Conservation (phyloP, 2,888 invertebrate species). For the Gandaritis pyraliata region DNA sequence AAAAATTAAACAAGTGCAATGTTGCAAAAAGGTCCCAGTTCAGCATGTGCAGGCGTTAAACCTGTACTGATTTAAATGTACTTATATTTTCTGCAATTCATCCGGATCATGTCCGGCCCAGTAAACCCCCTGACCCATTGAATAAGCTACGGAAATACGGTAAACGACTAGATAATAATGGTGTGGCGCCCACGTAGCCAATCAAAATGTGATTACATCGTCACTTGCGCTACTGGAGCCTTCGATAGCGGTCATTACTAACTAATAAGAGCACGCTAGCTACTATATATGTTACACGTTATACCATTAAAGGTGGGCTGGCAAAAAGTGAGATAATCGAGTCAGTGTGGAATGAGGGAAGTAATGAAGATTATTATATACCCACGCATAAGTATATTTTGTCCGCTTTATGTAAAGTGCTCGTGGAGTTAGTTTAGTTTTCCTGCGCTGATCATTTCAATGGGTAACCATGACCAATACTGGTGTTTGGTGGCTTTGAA, state of each 20-base stretch:
- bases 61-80: no score
- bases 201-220: constrained; percentile 39
- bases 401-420: no score
- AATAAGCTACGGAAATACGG: constrained; percentile 32
- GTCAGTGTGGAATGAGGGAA: constrained; percentile 26
- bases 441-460: no score
- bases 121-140: constrained; percentile 24
- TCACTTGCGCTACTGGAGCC: constrained; percentile 19
- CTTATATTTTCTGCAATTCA: constrained; percentile 1
- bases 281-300: constrained; percentile 43
- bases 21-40: no score
- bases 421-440: no score
- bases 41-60: no score
- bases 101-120: constrained; percentile 18
- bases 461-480: no score
- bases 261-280: constrained; percentile 45
- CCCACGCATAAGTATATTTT: neutral
- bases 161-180: constrained; percentile 31
- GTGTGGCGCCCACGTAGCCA: constrained; percentile 29
- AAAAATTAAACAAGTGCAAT: no score
- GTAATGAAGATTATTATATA: constrained; percentile 8
- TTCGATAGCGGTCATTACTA: constrained; percentile 38
- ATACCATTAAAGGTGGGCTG: constrained; percentile 43
- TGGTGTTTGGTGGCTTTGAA: no score
- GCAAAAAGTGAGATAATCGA: constrained; percentile 42